phyloP scores from a whole-genome alignment of 2,113 vertebrate genomes.

The Mesembrinibis cayennensis region DNA sequence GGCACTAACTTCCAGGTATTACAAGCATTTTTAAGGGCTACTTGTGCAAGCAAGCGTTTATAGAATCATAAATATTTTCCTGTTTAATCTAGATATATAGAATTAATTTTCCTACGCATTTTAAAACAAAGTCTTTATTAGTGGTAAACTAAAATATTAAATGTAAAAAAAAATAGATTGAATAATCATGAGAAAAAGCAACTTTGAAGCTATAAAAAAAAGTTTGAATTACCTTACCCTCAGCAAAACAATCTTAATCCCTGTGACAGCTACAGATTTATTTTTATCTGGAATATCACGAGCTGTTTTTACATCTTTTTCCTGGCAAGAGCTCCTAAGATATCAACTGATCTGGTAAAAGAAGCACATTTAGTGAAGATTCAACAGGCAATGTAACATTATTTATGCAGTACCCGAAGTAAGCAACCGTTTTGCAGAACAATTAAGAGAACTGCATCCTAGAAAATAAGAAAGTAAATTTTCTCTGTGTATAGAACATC shows the following conservation, averaged over 20 bases:
- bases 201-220: neutral
- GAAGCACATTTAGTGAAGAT: neutral
- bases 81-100: neutral
- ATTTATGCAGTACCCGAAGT: neutral
- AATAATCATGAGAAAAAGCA: neutral
- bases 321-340: slow-evolving; percentile 22
- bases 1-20: neutral
- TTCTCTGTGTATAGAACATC: neutral
- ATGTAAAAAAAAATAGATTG: neutral
- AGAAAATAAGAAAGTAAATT: neutral
- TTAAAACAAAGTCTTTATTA: neutral
- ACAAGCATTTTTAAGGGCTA: neutral
- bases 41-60: neutral
- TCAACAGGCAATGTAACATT: neutral
- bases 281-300: neutral
- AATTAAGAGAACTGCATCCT: neutral
- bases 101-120: neutral
- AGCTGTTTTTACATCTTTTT: neutral
- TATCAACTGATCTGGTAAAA: neutral
- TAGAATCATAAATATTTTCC: neutral
- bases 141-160: neutral
- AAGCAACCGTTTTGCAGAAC: neutral
- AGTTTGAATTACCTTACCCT: neutral
- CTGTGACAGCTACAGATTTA: neutral
- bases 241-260: neutral